Evolutionary conservation across 2,113 vertebrate genomes (phyloP).

Genomic region (Acanthochromis polyacanthus): DNA sequence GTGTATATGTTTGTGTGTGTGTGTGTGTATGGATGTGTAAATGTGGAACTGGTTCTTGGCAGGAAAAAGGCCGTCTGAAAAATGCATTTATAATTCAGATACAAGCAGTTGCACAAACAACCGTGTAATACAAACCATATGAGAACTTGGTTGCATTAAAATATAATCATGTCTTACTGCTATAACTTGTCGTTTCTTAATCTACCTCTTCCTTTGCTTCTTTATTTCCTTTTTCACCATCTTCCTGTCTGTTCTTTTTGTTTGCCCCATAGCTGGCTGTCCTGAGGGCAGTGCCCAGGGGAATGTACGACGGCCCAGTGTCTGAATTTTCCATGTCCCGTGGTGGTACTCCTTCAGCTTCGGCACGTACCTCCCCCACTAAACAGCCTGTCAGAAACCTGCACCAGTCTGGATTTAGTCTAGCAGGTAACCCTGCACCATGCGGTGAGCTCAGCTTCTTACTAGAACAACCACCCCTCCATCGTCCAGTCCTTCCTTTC

Average conservation of each 20-base stretch:
- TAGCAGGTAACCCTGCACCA: constrained; percentile 88
- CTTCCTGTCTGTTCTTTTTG: neutral
- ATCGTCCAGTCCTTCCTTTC: constrained; percentile 2
- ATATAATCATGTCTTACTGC: neutral
- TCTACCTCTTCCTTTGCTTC: neutral
- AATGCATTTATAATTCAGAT: constrained; percentile 48
- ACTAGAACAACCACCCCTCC: constrained; percentile 17
- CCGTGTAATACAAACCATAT: constrained; percentile 51
- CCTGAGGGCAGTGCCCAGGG: constrained; percentile 93
- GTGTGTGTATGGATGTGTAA: constrained; percentile 10
- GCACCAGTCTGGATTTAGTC: constrained; percentile 96
- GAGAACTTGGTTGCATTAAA: constrained; percentile 4
- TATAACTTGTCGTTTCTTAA: neutral
- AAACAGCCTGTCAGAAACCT: constrained; percentile 95
- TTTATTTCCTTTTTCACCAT: neutral
- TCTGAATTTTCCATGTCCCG: constrained; percentile 95
- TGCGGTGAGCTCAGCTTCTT: constrained; percentile 64
- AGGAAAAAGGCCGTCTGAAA: constrained; percentile 39
- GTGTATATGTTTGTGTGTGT: constrained; percentile 20
- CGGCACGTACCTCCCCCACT: constrained; percentile 93
- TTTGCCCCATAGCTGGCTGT: constrained; percentile 88
- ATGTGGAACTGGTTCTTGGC: constrained; percentile 44
- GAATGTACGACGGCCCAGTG: constrained; percentile 97
- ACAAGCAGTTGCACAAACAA: constrained; percentile 52
- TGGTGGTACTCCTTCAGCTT: constrained; percentile 92